Evolutionary conservation across 2,888 invertebrate species (phyloP), one percentile per base, ranked within the genome.

Genomic region (Athetis lepigone): DNA sequence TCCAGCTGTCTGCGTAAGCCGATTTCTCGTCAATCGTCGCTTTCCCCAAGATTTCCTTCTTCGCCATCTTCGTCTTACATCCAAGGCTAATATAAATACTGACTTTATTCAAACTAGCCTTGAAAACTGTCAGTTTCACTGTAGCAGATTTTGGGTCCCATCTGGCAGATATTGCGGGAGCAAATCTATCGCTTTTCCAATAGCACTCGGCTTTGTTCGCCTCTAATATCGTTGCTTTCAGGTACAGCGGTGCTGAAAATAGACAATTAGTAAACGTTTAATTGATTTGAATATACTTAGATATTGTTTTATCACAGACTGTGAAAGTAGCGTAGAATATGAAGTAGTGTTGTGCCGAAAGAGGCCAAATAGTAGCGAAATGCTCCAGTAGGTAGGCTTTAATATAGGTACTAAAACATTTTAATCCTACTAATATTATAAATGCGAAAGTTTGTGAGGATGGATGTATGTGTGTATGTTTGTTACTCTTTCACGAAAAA

Each of bases 191-290:
- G 77, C 97, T 97, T 86, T 97, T 97, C 97, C 97, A 97, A 70
- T 95, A 95, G 70, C 93, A 93, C 77, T 95, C 95, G 0, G 93
- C 92, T 81, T 95, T 96, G 75, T 96, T 96, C 65, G 96, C 96
- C 85, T 97, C 97, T 70, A 97, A 96, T 66, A 97, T 96, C 0
- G 97, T 96, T 63, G 97, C 97, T 91, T 98, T 98, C 70, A 98
- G 95, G 86, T 98, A 98, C 81, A 98, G 95, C 56, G 96, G 96
- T 36, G 96, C 96, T 96, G 89, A 64, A 95, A 93, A 68, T 67
- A 74, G 71, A 77, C 65, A 77, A 65, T 59, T 49, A 49, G 52
- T 39, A 21, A 47, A 55, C 18, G 33, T 51, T 72, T 36, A 40
- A 51, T 51, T 46, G 9, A 19, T 37, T 23, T 8, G 11, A 70